Base-by-base conservation (phyloP, 2,888 invertebrate species). In the Noctua janthina region DNA sequence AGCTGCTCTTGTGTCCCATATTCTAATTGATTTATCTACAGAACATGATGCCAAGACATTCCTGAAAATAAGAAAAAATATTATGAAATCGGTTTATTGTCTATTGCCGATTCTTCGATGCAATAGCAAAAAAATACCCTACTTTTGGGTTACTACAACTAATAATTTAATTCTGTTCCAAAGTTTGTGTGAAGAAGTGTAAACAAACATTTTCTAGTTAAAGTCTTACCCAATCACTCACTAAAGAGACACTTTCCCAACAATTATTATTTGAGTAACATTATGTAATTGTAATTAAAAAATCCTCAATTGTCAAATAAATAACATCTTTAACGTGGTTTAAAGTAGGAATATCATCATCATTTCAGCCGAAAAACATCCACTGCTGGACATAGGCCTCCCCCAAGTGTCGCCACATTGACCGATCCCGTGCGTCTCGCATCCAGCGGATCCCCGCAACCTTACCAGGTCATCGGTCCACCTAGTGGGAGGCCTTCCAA, bases 1-100 rank as follows among this genome's bases (percentile, higher is more conserved):
- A 8, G 98, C 97, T 3, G 98, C 98, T 93, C 99, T 97, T 13
- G 98, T 98, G 94, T 99, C 99, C 99, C 99, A 99, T 92, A 99
- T 98, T 90, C 99, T 98, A 87, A 99, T 98, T 84, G 98, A 98
- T 96, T 98, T 98, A 93, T 99, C 99, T 5, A 99, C 98, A 46
- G 99, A 99, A 95, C 99, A 99, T 17, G 99, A 98, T 62, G 99
- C 99, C 75, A 99, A 95, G 0, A 99, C 99, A 96, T 98, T 98
- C 88, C 97, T 97, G 91, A 17, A 77, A 84, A 74, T 64, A 43
- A 35, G 3, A 39, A 46, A 29, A 76, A 6, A 13, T 69, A 23
- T 46, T 23, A 73, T 73, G 2, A 66, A 51, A 78, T 78, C 1
- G 8, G 29, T 35, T 64, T 29, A 29, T 11, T 64, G 17, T 64